A percentile compares a stretch with the other conserved stretches of the same genome.
phyloP scores from a whole-genome alignment of 2,888 invertebrate genomes.

The Sarcophaga carnaria region DNA sequence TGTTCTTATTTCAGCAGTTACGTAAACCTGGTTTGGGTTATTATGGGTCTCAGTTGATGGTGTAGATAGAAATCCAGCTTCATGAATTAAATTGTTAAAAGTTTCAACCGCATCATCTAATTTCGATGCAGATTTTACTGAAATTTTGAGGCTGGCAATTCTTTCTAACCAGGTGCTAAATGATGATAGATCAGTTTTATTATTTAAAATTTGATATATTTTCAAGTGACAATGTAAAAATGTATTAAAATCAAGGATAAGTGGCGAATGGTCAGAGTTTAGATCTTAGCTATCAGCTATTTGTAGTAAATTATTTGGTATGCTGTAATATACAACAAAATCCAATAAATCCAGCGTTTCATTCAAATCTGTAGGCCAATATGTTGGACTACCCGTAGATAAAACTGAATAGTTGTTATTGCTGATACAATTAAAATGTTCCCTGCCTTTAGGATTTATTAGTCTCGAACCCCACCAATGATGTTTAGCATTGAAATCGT shows the following conservation, averaged over 20 bases:
- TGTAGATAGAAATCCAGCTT: too few relatives aligned
- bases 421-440: background rate
- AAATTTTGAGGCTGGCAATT: too few relatives aligned
- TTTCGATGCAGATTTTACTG: too few relatives aligned
- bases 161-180: too few relatives aligned
- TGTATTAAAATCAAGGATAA: background rate
- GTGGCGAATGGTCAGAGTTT: slow-evolving; percentile 20
- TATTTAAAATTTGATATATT: background rate
- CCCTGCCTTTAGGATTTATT: background rate
- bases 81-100: too few relatives aligned
- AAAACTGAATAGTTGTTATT: slow-evolving; percentile 1
- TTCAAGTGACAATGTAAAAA: background rate
- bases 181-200: too few relatives aligned
- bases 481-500: too few relatives aligned
- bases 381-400: slow-evolving; percentile 9
- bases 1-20: too few relatives aligned
- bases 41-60: too few relatives aligned
- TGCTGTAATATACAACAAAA: background rate
- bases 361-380: background rate
- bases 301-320: background rate
- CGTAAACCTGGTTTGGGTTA: too few relatives aligned
- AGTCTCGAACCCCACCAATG: too few relatives aligned
- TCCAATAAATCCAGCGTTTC: background rate
- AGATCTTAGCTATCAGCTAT: slow-evolving; percentile 1
- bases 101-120: too few relatives aligned